Evolutionary conservation across 2,888 invertebrate species (phyloP), one percentile per base, ranked within the genome.

Genomic region (Sipha maydis): DNA sequence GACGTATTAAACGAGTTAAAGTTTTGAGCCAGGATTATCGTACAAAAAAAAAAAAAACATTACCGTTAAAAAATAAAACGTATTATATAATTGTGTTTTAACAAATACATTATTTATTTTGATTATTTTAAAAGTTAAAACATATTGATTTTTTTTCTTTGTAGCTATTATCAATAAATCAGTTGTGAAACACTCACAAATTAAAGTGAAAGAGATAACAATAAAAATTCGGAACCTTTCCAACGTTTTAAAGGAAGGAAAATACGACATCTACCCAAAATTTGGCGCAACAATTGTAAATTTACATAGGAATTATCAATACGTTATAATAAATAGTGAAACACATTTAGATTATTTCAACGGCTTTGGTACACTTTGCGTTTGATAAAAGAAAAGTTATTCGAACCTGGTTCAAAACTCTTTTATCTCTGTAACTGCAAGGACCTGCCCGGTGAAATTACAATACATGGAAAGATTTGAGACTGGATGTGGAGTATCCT

Each of bases 251-350:
- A 25, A 34, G 34, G 25, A 41, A n/a, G 25, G 7, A 21, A 82
- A 77, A 17, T 25, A 31, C 31, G 17, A 48, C 21, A 71, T 4
- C 7, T 28, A 41, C 41, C 19, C 19, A 41, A 67, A 67, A 67
- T 48, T 71, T 71, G n/a, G 17, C 31, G 21, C 14, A 11, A 82
- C 21, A 69, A 71, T 69, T 82, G 48, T 21, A 28, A 48, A 48
- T 31, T 82, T 82, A 69, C 48, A 71, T 71, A 31, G 28, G 67
- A 67, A 28, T 41, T n/a, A 67, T 67, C 25, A 71, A 82, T 31
- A 48, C 31, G 31, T 71, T 71, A 28, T 8, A n/a, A 80, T 25
- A 80, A 3, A 80, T 38, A 28, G 61, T 25, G 38, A 28, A 67
- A 80, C 0, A 41, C 41, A 8, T 67, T 80, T 54, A 54, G 3